phyloP scores from a whole-genome alignment of 2,888 invertebrate species.

The Pachliopta kotzebuea region DNA sequence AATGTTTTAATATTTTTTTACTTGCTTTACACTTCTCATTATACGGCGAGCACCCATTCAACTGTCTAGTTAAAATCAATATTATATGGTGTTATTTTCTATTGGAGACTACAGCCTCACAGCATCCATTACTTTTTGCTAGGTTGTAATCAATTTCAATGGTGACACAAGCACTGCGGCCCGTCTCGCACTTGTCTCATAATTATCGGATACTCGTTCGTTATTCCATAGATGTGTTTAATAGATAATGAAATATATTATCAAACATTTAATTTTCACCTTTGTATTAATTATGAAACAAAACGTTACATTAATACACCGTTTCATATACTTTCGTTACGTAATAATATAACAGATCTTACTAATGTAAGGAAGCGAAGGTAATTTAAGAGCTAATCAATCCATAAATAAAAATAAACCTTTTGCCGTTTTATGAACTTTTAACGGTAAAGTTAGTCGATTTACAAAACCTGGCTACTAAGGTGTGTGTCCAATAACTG shows the following conservation, averaged over 20 bases:
- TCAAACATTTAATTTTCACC: background rate
- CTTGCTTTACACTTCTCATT: background rate
- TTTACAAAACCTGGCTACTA: no score
- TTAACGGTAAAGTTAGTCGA: background rate
- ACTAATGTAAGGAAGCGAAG: no score
- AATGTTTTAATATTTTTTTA: background rate
- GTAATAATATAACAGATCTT: no score
- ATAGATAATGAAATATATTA: background rate
- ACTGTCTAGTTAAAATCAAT: conserved; percentile 8
- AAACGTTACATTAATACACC: no score
- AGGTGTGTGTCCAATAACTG: no score
- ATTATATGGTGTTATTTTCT: conserved; percentile 14
- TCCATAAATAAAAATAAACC: no score
- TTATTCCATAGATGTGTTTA: conserved; percentile 1
- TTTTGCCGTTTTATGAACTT: background rate
- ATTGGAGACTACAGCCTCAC: background rate
- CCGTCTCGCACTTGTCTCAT: conserved; percentile 7
- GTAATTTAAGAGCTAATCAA: no score
- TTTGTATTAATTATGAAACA: background rate
- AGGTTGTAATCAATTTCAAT: conserved; percentile 20
- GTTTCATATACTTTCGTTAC: no score
- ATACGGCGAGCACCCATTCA: conserved; percentile 1
- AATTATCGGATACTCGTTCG: conserved; percentile 20
- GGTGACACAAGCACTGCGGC: conserved; percentile 4
- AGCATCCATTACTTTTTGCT: conserved; percentile 19